Conservation (phyloP, 2,797 vertebrate genomes). For the Poliocrania exsul region DNA sequence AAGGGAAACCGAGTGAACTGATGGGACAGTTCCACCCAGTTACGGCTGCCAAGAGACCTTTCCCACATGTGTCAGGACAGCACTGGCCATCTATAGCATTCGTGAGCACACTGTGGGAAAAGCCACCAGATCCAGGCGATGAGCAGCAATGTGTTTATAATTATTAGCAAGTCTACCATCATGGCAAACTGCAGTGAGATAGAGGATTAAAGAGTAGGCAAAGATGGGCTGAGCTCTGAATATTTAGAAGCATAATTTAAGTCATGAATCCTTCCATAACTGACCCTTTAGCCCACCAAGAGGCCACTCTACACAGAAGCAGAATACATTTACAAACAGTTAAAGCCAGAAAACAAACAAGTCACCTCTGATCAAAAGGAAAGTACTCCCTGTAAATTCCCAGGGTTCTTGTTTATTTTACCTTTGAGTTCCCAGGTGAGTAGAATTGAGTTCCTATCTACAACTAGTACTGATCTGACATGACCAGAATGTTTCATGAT, state of each 20-base stretch:
- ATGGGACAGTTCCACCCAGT: background rate
- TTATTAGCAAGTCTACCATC: background rate
- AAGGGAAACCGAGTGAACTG: background rate
- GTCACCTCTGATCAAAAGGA: background rate
- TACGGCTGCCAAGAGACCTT: background rate
- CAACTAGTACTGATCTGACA: background rate
- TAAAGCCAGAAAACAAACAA: background rate
- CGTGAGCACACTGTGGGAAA: background rate
- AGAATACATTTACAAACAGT: background rate
- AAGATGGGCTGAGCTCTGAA: background rate
- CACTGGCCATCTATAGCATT: fast-evolving
- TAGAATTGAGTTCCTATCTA: background rate
- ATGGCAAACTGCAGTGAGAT: background rate
- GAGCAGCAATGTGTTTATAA: background rate
- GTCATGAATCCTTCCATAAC: background rate
- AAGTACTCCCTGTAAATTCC: background rate
- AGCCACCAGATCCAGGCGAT: background rate
- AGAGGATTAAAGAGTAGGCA: background rate
- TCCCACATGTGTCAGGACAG: background rate
- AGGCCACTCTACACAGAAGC: background rate
- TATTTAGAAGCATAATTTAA: background rate
- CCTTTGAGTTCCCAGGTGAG: background rate
- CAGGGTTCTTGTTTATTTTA: background rate
- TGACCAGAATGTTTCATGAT: background rate
- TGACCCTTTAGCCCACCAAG: background rate